phyloP scores from a whole-genome alignment of 2,113 vertebrate genomes.

The Prinia subflava region DNA sequence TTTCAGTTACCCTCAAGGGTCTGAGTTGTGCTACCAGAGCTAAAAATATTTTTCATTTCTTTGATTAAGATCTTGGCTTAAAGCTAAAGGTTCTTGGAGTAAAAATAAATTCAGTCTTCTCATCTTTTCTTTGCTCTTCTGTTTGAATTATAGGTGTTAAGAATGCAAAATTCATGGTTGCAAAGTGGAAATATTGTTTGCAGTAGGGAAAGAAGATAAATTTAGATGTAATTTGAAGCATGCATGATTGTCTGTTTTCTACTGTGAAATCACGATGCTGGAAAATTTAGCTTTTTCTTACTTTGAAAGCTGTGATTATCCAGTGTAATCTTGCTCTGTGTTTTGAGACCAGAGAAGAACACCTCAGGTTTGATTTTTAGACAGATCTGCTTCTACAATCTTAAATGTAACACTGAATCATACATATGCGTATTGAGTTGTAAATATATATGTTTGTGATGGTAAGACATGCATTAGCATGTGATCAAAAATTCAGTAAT shows the following conservation, averaged over 20 bases:
- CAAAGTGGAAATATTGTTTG: conserved; percentile 58
- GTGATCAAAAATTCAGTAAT: conserved; percentile 11
- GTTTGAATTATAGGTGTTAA: conserved; percentile 58
- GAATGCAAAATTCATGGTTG: conserved; percentile 51
- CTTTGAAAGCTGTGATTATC: conserved; percentile 59
- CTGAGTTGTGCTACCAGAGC: neutral
- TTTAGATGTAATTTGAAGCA: conserved; percentile 54
- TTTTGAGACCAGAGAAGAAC: conserved; percentile 40
- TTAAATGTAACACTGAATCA: conserved; percentile 46
- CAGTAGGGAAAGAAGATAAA: conserved; percentile 42
- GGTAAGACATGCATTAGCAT: conserved; percentile 6
- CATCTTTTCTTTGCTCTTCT: conserved; percentile 40
- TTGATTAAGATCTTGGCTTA: conserved; percentile 37
- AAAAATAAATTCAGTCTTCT: conserved; percentile 48
- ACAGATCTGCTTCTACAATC: conserved; percentile 30
- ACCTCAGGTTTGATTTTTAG: conserved; percentile 39
- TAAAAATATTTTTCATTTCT: conserved; percentile 39
- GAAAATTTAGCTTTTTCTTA: conserved; percentile 56
- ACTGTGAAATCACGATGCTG: conserved; percentile 50
- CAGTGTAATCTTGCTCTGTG: conserved; percentile 23
- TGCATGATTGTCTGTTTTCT: conserved; percentile 55
- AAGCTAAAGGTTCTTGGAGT: conserved; percentile 9
- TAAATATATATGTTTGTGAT: conserved; percentile 41
- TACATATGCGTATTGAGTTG: conserved; percentile 16
- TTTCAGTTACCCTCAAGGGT: neutral